Evolutionary conservation across 2,113 vertebrate species (phyloP).

Genomic region (Dromiciops gliroides): DNA sequence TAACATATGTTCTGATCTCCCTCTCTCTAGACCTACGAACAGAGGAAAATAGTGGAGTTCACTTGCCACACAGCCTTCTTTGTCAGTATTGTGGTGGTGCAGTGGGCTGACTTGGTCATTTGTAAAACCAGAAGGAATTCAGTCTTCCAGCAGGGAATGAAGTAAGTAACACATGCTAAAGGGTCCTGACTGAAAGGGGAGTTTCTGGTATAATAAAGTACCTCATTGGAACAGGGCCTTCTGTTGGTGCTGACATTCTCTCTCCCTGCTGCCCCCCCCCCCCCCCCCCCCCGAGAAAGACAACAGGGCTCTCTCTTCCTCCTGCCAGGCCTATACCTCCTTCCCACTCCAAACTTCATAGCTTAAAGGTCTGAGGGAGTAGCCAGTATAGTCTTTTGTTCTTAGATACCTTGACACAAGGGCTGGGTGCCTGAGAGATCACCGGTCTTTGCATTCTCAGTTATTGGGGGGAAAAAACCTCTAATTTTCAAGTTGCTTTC

Average conservation of each 20-base stretch:
- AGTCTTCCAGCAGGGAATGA: conserved; percentile 93
- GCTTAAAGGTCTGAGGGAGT: background rate
- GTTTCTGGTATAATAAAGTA: background rate
- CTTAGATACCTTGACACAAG: background rate
- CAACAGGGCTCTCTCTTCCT: background rate
- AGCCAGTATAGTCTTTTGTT: background rate
- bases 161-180: conserved; percentile 80
- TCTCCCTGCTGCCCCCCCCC: background rate
- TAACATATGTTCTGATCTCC: background rate
- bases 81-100: conserved; percentile 91
- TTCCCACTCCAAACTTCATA: background rate
- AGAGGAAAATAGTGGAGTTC: conserved; percentile 93
- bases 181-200: background rate
- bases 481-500: background rate
- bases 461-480: too few species aligned
- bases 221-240: background rate
- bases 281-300: too few species aligned
- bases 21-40: conserved; percentile 87
- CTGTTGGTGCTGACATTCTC: background rate
- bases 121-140: conserved; percentile 93
- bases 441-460: too few species aligned
- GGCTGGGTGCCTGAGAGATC: too few species aligned
- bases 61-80: conserved; percentile 93
- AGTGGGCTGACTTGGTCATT: conserved; percentile 92
- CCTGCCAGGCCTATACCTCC: too few species aligned